Evolutionary conservation across 1,140 invertebrate genomes (phyloP), one percentile per base, ranked within the genome.

Genomic region (Dufourea novaeangliae): DNA sequence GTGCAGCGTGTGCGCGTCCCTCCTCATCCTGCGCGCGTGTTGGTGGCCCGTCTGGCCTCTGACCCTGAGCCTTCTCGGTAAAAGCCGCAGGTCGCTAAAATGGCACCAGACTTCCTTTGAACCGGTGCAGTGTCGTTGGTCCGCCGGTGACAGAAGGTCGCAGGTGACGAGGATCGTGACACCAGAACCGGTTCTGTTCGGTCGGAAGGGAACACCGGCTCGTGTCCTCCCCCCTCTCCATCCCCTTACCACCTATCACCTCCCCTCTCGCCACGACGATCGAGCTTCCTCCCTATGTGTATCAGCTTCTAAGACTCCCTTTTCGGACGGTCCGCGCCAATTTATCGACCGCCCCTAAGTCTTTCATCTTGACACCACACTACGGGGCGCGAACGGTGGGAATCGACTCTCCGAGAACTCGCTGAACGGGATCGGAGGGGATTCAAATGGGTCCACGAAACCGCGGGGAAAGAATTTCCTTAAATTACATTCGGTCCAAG

Each of bases 101-200:
- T 87, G 85, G 82, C 82, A 86, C 82, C 84, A 87, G 82, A 86
- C 85, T 87, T 86, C 85, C 84, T 87, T 84, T 86, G 85, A 87
- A 81, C 79, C 82, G 84, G 84, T 80, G 85, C 77, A 79, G 70
- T 87, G 85, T 86, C 85, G 84, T 87, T 87, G 82, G 84, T 82
- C 84, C 67, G 83, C 39, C 82, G 82, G 72, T 86, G 73, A 85
- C 76, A 80, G 85, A 87, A 87, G 85, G 85, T 87, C 85, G 85
- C 85, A 87, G 85, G 84, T 86, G 85, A 87, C 78, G 79, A 87
- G 69, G 72, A 84, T 76, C 82, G 82, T 79, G 81, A 83, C 84
- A 84, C 84, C 80, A 83, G 69, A 86, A 86, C 85, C 85, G 82
- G 85, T 86, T n/a, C n/a, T 82, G 71, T 76, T 57, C 44, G 52